phyloP scores from a whole-genome alignment of 1,140 invertebrate species.

The Yoshiicerus persimilis region DNA sequence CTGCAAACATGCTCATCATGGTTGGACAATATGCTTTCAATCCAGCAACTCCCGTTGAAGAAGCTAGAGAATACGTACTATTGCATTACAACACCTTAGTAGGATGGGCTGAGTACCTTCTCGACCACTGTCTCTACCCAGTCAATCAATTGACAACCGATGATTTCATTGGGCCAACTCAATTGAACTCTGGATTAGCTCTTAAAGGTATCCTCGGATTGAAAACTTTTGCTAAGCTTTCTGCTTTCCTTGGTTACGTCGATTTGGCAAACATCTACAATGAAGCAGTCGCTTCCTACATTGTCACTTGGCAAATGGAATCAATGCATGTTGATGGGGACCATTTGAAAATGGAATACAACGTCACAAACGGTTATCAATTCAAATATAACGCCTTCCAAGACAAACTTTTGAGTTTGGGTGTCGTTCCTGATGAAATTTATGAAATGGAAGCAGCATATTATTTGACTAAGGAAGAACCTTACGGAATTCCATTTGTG shows the following conservation, averaged over 20 bases:
- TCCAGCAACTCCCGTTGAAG: not conserved
- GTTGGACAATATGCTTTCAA: slow-evolving; percentile 29
- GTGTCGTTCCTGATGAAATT: slow-evolving; percentile 31
- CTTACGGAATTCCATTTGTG: slow-evolving; percentile 43
- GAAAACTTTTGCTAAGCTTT: slow-evolving; percentile 35
- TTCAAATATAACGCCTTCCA: slow-evolving; percentile 46
- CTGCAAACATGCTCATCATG: slow-evolving; percentile 45
- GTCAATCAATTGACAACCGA: slow-evolving; percentile 44
- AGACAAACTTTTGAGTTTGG: slow-evolving; percentile 36
- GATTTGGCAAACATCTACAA: slow-evolving; percentile 23
- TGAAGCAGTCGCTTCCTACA: not conserved
- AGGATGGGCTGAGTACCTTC: slow-evolving; percentile 39
- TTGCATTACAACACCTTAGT: slow-evolving; percentile 25
- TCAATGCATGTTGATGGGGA: slow-evolving; percentile 12
- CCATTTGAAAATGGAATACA: slow-evolving; percentile 48
- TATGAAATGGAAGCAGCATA: slow-evolving; percentile 37
- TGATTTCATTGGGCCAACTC: slow-evolving; percentile 42
- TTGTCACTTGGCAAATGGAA: slow-evolving; percentile 35
- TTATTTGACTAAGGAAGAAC: slow-evolving; percentile 34
- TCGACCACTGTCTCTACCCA: slow-evolving; percentile 38
- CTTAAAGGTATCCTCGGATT: slow-evolving; percentile 41
- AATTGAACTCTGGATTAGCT: slow-evolving; percentile 44
- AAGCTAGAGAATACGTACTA: not conserved
- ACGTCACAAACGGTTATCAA: slow-evolving; percentile 41
- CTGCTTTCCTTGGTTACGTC: slow-evolving; percentile 16